Base-by-base conservation (phyloP, 1,140 invertebrate genomes). In the Heliconius melpomene region DNA sequence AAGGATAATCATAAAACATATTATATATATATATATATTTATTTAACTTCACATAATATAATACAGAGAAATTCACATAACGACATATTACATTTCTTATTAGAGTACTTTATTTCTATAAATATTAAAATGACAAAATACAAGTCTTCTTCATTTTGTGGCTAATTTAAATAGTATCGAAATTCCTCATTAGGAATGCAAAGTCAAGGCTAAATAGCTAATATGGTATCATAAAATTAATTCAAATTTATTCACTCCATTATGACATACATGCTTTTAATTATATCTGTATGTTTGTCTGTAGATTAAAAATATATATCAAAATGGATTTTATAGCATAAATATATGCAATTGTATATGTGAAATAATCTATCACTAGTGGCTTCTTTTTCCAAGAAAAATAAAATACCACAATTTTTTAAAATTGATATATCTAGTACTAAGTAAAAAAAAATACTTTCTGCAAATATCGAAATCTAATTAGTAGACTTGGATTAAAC, bases 111-210 rank as follows among this genome's bases (percentile, higher is more conserved):
- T 8, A 52, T 52, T 52, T 6, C 18, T 52, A 52, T 52, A 20
- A 52, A 57, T n/a, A 57, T 23, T 23, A 57, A 23, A 57, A n/a
- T 57, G 9, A 66, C 23, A 29, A 66, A 66, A 66, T 66, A 26
- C 11, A 66, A 29, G 26, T 29, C 60, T n/a, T 23, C n/a, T 66
- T 66, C 23, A 29, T 66, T 66, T 66, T 66, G 9, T 11, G 13
- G 23, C 23, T 66, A 66, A 66, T 66, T 66, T 66, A 66, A 66
- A 29, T 66, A 66, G 60, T 66, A 66, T 66, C 60, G 60, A 66
- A 66, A 66, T 66, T 66, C 60, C 60, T 66, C 60, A 66, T 66
- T 66, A 66, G 60, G 60, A 29, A 66, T 66, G 60, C 60, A 66
- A 66, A 66, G 60, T 66, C 60, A 66, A 66, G 60, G 60, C 60